phyloP scores from a whole-genome alignment of 2,797 vertebrate species.

The Cyprinella venusta region DNA sequence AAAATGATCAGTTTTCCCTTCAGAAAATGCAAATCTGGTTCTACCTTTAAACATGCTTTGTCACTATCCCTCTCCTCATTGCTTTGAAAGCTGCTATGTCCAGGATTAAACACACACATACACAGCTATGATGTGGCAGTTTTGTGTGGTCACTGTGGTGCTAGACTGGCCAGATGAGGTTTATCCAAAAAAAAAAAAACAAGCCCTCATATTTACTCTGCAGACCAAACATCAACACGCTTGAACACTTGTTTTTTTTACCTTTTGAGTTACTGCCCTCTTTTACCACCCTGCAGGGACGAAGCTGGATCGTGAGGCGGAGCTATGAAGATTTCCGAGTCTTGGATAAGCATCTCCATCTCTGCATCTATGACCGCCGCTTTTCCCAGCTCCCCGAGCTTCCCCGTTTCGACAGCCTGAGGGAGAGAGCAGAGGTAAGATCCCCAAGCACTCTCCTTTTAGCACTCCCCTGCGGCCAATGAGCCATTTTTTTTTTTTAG shows the following conservation, averaged over 20 bases:
- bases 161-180: conserved; percentile 2
- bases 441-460: neutral
- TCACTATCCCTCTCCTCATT: neutral
- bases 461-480: conserved; percentile 6
- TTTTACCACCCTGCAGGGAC: conserved; percentile 79
- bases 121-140: neutral
- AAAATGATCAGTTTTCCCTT: neutral
- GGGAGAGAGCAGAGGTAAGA: conserved; percentile 89
- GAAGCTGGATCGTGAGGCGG: conserved; percentile 97
- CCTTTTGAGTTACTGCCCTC: conserved; percentile 14
- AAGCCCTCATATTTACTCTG: conserved; percentile 20
- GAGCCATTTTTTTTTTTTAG: neutral
- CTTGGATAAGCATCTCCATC: conserved; percentile 96
- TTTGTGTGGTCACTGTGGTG: conserved; percentile 25
- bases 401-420: conserved; percentile 90
- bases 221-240: conserved; percentile 4
- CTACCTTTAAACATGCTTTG: neutral
- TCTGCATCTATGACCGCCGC: conserved; percentile 97
- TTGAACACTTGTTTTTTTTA: conserved; percentile 9
- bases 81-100: conserved; percentile 9
- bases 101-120: conserved; percentile 14
- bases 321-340: conserved; percentile 99
- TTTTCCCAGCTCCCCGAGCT: conserved; percentile 97
- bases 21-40: conserved; percentile 15
- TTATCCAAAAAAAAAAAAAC: neutral